A percentile compares a stretch with the other conserved stretches of the same genome.
phyloP scores from a whole-genome alignment of 2,888 invertebrate genomes.

The Cremastinae sp. region DNA sequence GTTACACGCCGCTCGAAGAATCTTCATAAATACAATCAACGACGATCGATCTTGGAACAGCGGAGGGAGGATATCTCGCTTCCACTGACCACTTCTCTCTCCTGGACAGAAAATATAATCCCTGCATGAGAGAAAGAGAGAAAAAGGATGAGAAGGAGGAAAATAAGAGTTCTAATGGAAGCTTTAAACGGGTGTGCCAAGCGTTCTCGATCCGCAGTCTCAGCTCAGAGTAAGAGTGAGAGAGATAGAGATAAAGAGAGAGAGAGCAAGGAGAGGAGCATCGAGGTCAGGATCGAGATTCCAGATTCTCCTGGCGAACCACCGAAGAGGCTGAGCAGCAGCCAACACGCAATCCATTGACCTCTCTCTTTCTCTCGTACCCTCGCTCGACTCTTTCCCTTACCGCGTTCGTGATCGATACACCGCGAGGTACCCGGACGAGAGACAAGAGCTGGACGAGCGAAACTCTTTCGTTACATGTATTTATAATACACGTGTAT shows the following conservation, averaged over 20 bases:
- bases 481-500: constrained; percentile 11
- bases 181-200: constrained; percentile 48
- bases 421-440: constrained; percentile 46
- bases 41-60: constrained; percentile 63
- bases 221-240: no score
- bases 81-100: constrained; percentile 40
- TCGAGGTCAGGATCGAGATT: constrained; percentile 64
- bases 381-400: constrained; percentile 13
- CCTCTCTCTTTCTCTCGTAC: constrained; percentile 34
- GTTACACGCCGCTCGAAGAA: constrained; percentile 65
- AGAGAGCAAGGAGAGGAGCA: constrained; percentile 61
- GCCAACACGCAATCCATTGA: constrained; percentile 57
- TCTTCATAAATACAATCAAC: constrained; percentile 77
- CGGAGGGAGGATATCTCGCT: constrained; percentile 44
- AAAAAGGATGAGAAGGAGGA: no score
- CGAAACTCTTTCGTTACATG: constrained; percentile 26
- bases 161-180: constrained; percentile 57
- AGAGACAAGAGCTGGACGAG: constrained; percentile 29
- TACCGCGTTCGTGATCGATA: constrained; percentile 57
- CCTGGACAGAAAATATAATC: constrained; percentile 27
- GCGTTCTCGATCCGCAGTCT: constrained; percentile 43
- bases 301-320: constrained; percentile 53
- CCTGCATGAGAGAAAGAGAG: constrained; percentile 4
- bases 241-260: no score
- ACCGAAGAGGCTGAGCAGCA: constrained; percentile 43